These are phyloP conservation scores for Condylostylus longicornis DNA, from an alignment of 1,140 invertebrate genomes.

Conservation along the genomic window DNA sequence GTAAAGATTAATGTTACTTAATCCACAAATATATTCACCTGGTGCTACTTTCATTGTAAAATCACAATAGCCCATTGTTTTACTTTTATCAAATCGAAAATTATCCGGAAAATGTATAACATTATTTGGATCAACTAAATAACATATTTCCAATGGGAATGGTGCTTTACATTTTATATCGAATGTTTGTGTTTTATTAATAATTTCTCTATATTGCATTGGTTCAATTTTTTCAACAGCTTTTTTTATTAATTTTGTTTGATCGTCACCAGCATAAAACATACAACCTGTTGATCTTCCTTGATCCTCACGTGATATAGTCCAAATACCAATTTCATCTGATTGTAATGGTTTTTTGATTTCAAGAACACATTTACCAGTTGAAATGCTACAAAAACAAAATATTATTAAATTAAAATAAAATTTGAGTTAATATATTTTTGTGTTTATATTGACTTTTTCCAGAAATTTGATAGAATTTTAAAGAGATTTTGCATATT, in stretches of 20 bases:
- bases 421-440: no score
- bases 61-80: conserved; percentile 5
- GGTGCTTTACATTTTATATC: conserved; percentile 6
- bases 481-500: no score
- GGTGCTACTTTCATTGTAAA: conserved; percentile 7
- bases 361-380: conserved; percentile 7
- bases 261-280: conserved; percentile 6
- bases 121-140: conserved; percentile 7
- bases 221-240: not conserved
- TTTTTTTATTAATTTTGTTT: conserved; percentile 4
- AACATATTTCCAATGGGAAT: conserved; percentile 9
- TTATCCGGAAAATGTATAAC: conserved; percentile 9
- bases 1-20: conserved; percentile 6
- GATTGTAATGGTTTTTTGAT: conserved; percentile 5
- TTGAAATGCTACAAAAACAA: no score
- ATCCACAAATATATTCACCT: conserved; percentile 8
- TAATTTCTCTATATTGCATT: not conserved
- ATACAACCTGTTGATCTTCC: conserved; percentile 6
- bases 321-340: conserved; percentile 8
- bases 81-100: conserved; percentile 4
- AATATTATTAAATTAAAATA: no score
- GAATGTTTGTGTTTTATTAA: not conserved
- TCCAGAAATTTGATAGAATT: no score
- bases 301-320: conserved; percentile 3
- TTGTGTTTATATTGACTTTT: no score